Conservation (phyloP, 2,113 vertebrate genomes). For the Gopherus evgoodei region DNA sequence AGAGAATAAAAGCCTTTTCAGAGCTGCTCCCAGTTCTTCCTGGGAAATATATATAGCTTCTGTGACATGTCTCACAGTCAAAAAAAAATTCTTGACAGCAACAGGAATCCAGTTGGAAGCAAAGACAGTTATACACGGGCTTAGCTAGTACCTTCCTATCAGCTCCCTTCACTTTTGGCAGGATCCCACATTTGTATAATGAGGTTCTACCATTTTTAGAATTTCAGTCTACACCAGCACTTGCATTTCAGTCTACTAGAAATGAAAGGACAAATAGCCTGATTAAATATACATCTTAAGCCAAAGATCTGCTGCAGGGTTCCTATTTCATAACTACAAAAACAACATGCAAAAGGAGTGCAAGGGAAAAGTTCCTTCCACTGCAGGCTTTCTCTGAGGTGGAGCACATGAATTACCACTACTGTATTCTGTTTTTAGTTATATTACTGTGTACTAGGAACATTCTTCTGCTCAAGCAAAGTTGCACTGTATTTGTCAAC, state of each 20-base stretch:
- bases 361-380: not conserved
- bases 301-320: not conserved
- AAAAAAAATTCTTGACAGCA: not conserved
- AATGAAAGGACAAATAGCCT: not conserved
- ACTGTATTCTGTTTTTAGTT: not conserved
- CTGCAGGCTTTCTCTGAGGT: not conserved
- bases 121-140: not conserved
- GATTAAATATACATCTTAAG: not conserved
- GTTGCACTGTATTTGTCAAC: not conserved
- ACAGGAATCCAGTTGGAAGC: not conserved
- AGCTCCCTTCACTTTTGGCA: not conserved
- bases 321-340: not conserved
- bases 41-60: not conserved
- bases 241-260: not conserved
- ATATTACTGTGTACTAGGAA: not conserved
- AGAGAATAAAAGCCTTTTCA: not conserved
- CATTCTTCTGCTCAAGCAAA: not conserved
- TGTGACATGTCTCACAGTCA: not conserved
- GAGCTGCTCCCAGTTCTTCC: not conserved
- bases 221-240: not conserved
- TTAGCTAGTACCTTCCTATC: not conserved
- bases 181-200: not conserved
- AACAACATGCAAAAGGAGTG: not conserved
- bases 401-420: not conserved
- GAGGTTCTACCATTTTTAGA: not conserved